Conservation (phyloP, 1,140 invertebrate genomes). For the Ostrea denselamellosa region DNA sequence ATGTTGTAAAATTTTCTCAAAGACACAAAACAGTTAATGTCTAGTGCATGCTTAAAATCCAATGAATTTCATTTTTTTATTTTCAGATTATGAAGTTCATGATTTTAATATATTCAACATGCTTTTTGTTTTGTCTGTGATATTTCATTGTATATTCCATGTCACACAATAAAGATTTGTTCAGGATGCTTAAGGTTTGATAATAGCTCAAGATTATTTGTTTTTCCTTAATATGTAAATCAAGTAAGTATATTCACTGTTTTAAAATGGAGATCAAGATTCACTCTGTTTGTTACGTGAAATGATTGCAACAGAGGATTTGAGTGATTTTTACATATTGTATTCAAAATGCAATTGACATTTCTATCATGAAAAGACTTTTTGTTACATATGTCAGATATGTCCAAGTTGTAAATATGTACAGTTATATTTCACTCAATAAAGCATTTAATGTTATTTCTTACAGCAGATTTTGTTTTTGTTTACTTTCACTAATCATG, state of each 20-base stretch:
- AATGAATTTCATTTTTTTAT: background rate
- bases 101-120: background rate
- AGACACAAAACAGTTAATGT: background rate
- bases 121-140: background rate
- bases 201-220: background rate
- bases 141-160: background rate
- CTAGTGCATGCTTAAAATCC: background rate
- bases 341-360: background rate
- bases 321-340: too few species aligned
- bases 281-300: background rate
- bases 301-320: background rate
- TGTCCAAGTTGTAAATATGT: constrained; percentile 17
- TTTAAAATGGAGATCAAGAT: too few species aligned
- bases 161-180: background rate
- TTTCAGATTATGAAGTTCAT: background rate
- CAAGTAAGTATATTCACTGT: too few species aligned
- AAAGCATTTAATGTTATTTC: constrained; percentile 13
- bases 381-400: background rate
- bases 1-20: background rate
- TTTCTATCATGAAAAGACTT: background rate
- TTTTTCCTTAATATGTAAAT: background rate
- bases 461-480: background rate
- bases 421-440: constrained; percentile 28
- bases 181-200: background rate
- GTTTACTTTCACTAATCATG: background rate